Evolutionary conservation across 2,888 invertebrate species (phyloP), one percentile per base, ranked within the genome.

Genomic region (Eristalinus sepulchralis): DNA sequence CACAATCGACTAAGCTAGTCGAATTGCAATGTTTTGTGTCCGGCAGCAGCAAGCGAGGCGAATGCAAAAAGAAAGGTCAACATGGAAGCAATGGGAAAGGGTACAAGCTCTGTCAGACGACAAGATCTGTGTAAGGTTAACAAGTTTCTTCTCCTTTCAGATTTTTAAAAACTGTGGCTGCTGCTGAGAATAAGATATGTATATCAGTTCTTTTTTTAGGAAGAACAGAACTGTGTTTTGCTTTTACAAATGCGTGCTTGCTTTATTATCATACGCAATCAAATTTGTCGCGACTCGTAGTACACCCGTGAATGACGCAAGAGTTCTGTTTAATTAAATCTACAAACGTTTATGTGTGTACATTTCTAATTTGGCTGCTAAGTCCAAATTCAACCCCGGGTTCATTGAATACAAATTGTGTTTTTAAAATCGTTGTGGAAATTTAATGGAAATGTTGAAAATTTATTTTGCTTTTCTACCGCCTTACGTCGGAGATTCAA

Each of bases 61-160:
- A 47, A 47, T 47, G 17, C 17, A 22, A 70, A 72, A 60, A 22
- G 13, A 47, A 59, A 62, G 71, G 10, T 34, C 22, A n/a, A 33
- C 11, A 13, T 57, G 20, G 55, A 57, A 34, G 57, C 22, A 17
- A 55, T 20, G 22, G 33, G 17, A 22, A 67, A 27, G 53, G 55
- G 55, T 33, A 31, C 31, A 17, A 17, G 11, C 17, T 67, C 31
- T 31, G 2, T 8, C 13, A 11, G 5, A 27, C 31, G 47, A 34
- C 63, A 33, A 33, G 31, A 20, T 31, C 31, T 20, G 6, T n/a
- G 27, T 27, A 76, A 76, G 66, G 75, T 57, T 5, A 67, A 67
- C 67, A 22, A 33, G 59, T 75, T 31, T 57, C 10, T 17, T 63
- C 5, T 31, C 17, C 9, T 62, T 17, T n/a, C n/a, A 17, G 11